Conservation (phyloP, 2,113 vertebrate species). For the Clarias magur region DNA sequence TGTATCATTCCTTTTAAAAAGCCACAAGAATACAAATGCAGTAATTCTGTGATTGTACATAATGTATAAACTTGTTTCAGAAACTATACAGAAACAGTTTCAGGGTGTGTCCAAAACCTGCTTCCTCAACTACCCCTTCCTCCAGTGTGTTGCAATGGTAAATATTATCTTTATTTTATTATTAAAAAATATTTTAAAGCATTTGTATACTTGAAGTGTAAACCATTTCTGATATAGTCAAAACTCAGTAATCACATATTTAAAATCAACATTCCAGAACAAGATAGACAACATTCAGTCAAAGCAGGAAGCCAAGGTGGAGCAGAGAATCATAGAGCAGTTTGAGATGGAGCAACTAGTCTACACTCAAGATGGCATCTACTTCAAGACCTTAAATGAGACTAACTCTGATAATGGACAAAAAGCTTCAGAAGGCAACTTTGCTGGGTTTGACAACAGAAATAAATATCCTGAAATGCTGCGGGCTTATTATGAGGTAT, state of each 20-base stretch:
- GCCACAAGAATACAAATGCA: background rate
- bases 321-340: conserved; percentile 55
- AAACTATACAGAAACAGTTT: conserved; percentile 38
- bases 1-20: background rate
- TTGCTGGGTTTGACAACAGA: no score
- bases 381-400: no score
- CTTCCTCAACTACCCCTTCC: conserved; percentile 44
- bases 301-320: conserved; percentile 42
- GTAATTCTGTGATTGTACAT: background rate
- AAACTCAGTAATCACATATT: background rate
- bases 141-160: conserved; percentile 46
- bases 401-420: no score
- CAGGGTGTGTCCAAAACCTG: conserved; percentile 30
- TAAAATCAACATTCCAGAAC: conserved; percentile 7
- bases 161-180: background rate
- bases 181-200: no score
- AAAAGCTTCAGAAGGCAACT: no score
- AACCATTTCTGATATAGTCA: background rate
- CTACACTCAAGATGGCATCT: no score
- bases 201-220: background rate
- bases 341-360: conserved; percentile 56
- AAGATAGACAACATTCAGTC: conserved; percentile 56
- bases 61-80: conserved; percentile 30
- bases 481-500: conserved; percentile 51
- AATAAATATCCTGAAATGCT: conserved; percentile 54